phyloP scores from a whole-genome alignment of 2,113 vertebrate species.

The Bos taurus region DNA sequence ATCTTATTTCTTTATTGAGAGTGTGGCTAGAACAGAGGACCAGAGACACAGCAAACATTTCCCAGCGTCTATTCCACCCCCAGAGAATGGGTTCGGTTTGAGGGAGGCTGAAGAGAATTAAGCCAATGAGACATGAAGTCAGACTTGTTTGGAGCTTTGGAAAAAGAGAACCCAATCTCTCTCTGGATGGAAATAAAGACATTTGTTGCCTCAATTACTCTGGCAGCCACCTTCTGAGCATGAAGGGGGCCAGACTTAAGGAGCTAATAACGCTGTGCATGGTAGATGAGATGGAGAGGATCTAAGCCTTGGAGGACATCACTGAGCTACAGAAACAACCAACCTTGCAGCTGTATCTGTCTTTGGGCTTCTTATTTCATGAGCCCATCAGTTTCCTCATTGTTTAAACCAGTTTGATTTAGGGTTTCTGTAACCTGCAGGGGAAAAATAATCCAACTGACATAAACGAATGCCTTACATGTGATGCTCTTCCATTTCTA shows the following conservation, averaged over 20 bases:
- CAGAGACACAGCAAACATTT: neutral
- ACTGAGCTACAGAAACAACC: neutral
- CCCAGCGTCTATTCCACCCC: neutral
- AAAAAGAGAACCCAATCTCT: neutral
- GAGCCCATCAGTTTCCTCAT: neutral
- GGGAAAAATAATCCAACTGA: neutral
- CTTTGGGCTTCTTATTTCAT: neutral
- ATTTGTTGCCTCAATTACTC: neutral
- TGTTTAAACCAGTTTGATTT: conserved; percentile 7
- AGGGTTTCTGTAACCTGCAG: neutral
- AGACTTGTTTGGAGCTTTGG: neutral
- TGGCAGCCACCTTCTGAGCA: neutral
- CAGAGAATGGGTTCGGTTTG: neutral
- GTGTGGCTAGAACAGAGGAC: neutral
- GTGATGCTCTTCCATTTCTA: neutral
- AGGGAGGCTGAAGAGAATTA: neutral
- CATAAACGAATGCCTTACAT: neutral
- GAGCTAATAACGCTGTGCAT: neutral
- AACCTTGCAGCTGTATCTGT: neutral
- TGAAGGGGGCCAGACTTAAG: neutral
- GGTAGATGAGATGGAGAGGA: neutral
- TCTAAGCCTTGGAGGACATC: neutral
- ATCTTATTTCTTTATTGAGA: neutral
- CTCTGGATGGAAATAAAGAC: neutral
- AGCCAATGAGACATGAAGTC: neutral